These are phyloP conservation scores for Tapirus terrestris DNA, from an alignment of 2,113 vertebrate genomes.

Conservation along the genomic window DNA sequence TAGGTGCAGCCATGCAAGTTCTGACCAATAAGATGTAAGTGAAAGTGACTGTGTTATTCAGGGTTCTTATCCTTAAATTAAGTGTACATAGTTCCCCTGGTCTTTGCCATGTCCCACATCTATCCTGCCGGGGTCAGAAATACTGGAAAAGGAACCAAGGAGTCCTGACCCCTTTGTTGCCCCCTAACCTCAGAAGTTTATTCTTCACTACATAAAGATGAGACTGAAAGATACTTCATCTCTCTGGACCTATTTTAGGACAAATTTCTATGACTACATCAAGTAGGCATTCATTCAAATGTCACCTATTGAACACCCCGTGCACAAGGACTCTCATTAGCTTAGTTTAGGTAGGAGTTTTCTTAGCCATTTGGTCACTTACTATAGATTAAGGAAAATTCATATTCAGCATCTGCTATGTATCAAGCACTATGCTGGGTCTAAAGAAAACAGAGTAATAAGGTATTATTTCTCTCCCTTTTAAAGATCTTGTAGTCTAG, in stretches of 20 bases:
- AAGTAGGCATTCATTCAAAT: background rate
- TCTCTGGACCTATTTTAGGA: background rate
- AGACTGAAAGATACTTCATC: background rate
- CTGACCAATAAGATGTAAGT: background rate
- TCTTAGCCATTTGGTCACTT: background rate
- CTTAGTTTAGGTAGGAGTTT: background rate
- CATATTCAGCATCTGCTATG: background rate
- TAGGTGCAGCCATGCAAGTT: background rate
- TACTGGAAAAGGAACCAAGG: background rate
- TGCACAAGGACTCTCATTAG: background rate
- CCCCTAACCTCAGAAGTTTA: background rate
- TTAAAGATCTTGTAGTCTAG: background rate
- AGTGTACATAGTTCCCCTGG: background rate
- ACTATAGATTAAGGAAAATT: background rate
- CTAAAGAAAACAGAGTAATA: background rate
- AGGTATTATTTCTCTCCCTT: background rate
- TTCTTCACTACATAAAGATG: background rate
- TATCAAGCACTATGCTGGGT: background rate
- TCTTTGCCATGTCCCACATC: background rate
- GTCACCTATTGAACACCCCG: background rate
- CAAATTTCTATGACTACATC: background rate
- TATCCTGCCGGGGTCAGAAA: background rate
- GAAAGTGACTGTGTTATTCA: background rate
- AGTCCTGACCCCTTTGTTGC: background rate
- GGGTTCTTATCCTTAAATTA: background rate